Percentiles rank a stretch among this genome's conserved stretches.
These are phyloP conservation scores for Chloroclysta siterata DNA, from an alignment of 2,888 invertebrate genomes.

Conservation along the genomic window DNA sequence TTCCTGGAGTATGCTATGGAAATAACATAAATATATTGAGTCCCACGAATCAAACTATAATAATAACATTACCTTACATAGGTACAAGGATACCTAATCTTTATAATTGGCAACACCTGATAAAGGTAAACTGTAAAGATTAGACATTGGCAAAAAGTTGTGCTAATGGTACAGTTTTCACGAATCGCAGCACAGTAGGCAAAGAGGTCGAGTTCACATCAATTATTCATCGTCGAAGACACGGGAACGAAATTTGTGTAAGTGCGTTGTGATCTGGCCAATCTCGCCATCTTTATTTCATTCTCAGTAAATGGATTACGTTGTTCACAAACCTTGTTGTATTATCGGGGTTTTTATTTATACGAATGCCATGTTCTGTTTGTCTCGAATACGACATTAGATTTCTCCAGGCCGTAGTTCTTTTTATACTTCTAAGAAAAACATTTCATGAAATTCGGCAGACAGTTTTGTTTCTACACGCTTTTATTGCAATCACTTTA, in stretches of 20 bases:
- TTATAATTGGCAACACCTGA: too few relatives aligned
- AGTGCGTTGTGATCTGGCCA: constrained; percentile 81
- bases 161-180: constrained; percentile 26
- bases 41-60: too few relatives aligned
- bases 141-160: neutral
- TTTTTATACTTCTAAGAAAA: neutral
- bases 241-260: constrained; percentile 81
- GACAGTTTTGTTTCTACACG: neutral
- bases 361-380: constrained; percentile 32
- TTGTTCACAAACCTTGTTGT: constrained; percentile 70
- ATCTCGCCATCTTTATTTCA: constrained; percentile 81
- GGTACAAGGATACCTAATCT: too few relatives aligned
- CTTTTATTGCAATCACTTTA: too few relatives aligned
- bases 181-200: constrained; percentile 30
- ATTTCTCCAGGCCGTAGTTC: constrained; percentile 9
- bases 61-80: too few relatives aligned
- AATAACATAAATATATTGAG: too few relatives aligned
- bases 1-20: too few relatives aligned
- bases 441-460: neutral
- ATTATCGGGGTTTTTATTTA: constrained; percentile 64
- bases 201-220: constrained; percentile 61
- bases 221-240: constrained; percentile 82
- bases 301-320: constrained; percentile 80
- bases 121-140: too few relatives aligned
- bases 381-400: constrained; percentile 17